Evolutionary conservation across 2,888 invertebrate genomes (phyloP).

Genomic region (Melanchra persicariae): DNA sequence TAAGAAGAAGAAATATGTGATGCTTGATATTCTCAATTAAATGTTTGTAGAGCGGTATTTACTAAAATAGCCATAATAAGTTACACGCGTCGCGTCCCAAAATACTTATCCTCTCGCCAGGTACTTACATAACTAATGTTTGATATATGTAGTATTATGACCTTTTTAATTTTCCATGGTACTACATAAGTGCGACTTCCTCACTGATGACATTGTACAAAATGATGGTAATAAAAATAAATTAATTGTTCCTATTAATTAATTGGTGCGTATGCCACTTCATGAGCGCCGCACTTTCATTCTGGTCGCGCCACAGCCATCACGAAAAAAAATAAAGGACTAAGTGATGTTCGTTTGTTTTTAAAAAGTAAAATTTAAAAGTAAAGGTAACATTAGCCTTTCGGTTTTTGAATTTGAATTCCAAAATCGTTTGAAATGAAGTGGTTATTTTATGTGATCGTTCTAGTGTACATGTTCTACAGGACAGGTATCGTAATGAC

Average conservation of each 20-base stretch:
- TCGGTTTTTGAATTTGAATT: conserved; percentile 41
- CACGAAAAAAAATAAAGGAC: conserved; percentile 54
- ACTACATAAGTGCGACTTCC: conserved; percentile 70
- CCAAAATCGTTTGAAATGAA: conserved; percentile 75
- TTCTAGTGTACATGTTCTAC: conserved; percentile 80
- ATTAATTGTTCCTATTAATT: conserved; percentile 68
- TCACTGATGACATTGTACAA: conserved; percentile 69
- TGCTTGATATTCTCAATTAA: neutral
- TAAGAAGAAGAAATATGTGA: neutral
- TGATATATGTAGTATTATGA: conserved; percentile 57
- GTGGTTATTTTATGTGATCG: conserved; percentile 80
- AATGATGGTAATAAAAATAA: conserved; percentile 67
- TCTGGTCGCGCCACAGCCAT: conserved; percentile 39
- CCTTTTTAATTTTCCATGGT: conserved; percentile 72
- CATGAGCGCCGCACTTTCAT: conserved; percentile 61
- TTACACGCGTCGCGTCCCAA: neutral
- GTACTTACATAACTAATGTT: conserved; percentile 22
- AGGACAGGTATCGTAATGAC: conserved; percentile 74
- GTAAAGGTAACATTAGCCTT: conserved; percentile 9
- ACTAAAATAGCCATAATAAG: neutral
- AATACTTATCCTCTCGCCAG: neutral
- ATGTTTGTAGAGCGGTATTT: neutral
- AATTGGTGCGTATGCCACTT: conserved; percentile 43
- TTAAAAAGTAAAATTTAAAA: conserved; percentile 26
- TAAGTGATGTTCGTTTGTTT: conserved; percentile 21